These are phyloP conservation scores for Fukomys damarensis DNA, from an alignment of 2,113 vertebrate genomes.

Conservation along the genomic window DNA sequence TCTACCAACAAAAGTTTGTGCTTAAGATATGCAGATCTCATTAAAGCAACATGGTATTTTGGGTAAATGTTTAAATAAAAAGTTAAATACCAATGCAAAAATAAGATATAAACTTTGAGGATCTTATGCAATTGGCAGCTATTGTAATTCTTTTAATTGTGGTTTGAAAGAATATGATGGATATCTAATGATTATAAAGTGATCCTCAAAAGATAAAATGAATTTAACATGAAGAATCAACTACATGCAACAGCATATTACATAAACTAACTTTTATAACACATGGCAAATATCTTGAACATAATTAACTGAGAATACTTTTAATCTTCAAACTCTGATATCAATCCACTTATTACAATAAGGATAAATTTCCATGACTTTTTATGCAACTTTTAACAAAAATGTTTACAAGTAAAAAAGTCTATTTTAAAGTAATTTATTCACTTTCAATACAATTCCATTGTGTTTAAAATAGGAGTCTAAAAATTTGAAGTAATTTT, in stretches of 20 bases:
- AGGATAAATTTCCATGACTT: neutral
- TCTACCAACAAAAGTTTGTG: constrained; percentile 46
- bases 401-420: neutral
- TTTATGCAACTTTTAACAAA: neutral
- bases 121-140: neutral
- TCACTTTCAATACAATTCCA: neutral
- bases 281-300: neutral
- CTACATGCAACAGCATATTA: neutral
- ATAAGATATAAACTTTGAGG: neutral
- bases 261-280: neutral
- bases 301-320: neutral
- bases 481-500: neutral
- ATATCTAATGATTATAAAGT: constrained; percentile 1
- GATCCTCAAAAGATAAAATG: neutral
- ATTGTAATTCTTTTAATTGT: neutral
- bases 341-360: neutral
- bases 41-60: constrained; percentile 27
- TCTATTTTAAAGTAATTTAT: constrained; percentile 11
- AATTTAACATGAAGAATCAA: neutral
- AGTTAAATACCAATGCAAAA: constrained; percentile 12
- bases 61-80: constrained; percentile 59
- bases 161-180: neutral
- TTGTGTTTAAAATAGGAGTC: neutral
- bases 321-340: neutral
- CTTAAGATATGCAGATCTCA: neutral